Percentiles rank a stretch among this genome's conserved stretches.
Conservation (phyloP, 2,888 invertebrate species). For the Crossocerus cetratus region DNA sequence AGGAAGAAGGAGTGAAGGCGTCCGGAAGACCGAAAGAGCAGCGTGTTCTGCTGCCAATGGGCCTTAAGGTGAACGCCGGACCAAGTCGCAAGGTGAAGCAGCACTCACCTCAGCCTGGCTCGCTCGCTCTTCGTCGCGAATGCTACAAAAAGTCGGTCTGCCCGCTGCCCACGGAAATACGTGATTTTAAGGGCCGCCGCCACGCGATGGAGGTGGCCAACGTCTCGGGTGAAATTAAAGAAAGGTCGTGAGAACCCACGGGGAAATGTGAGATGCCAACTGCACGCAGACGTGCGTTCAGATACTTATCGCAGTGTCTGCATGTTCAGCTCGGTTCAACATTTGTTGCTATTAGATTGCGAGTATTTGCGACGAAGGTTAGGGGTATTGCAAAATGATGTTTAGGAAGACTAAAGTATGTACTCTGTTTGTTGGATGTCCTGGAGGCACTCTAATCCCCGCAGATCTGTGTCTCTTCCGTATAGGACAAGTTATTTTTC, state of each 20-base stretch:
- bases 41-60: conserved; percentile 16
- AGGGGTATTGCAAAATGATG: too few species aligned
- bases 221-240: conserved; percentile 45
- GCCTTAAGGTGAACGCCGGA: conserved; percentile 49
- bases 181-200: conserved; percentile 57
- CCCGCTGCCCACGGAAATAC: conserved; percentile 50
- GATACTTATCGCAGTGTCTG: too few species aligned
- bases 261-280: conserved; percentile 13
- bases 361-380: too few species aligned
- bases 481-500: too few species aligned
- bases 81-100: conserved; percentile 26
- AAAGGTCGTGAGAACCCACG: conserved; percentile 43
- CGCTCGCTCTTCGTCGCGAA: conserved; percentile 2
- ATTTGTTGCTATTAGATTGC: too few species aligned
- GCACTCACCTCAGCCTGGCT: not conserved
- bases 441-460: too few species aligned
- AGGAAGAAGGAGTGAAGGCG: conserved; percentile 48
- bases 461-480: too few species aligned
- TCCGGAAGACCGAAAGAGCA: conserved; percentile 36
- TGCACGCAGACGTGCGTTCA: too few species aligned
- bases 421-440: too few species aligned
- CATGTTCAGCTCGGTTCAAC: too few species aligned
- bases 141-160: conserved; percentile 31
- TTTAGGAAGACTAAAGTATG: too few species aligned
- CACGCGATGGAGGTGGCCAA: conserved; percentile 48